phyloP scores from a whole-genome alignment of 2,888 invertebrate genomes.

The Parapristionchus giblindavisi region DNA sequence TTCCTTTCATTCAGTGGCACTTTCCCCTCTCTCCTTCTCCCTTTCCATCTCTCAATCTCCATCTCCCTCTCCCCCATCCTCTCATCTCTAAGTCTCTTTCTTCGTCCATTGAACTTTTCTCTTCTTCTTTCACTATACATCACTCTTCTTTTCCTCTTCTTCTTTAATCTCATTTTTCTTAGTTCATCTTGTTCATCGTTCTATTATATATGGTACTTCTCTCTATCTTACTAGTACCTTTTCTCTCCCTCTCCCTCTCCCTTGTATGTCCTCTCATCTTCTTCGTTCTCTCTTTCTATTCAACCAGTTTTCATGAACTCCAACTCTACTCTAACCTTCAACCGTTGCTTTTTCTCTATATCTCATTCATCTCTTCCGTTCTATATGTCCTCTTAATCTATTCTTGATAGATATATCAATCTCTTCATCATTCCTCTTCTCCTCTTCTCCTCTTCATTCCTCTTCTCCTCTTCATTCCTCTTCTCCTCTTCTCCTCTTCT shows the following conservation, averaged over 20 bases:
- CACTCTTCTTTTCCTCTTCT: too few relatives aligned
- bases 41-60: too few relatives aligned
- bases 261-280: neutral
- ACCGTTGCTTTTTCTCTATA: too few relatives aligned
- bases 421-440: slow-evolving; percentile 18
- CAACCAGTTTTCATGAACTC: slow-evolving; percentile 33
- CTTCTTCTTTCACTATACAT: too few relatives aligned
- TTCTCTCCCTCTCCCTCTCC: neutral
- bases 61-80: too few relatives aligned
- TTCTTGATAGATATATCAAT: neutral
- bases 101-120: too few relatives aligned
- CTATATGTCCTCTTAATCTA: slow-evolving; percentile 6
- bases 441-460: slow-evolving; percentile 6
- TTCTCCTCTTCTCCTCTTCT: neutral
- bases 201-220: too few relatives aligned
- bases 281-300: neutral
- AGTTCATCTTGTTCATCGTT: too few relatives aligned
- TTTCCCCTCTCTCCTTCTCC: too few relatives aligned
- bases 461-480: neutral
- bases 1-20: too few relatives aligned
- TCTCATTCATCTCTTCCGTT: neutral
- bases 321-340: slow-evolving; percentile 23
- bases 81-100: too few relatives aligned
- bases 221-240: neutral
- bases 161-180: too few relatives aligned